These are phyloP conservation scores for Lasius platythorax DNA, from an alignment of 2,888 invertebrate species.

Conservation along the genomic window DNA sequence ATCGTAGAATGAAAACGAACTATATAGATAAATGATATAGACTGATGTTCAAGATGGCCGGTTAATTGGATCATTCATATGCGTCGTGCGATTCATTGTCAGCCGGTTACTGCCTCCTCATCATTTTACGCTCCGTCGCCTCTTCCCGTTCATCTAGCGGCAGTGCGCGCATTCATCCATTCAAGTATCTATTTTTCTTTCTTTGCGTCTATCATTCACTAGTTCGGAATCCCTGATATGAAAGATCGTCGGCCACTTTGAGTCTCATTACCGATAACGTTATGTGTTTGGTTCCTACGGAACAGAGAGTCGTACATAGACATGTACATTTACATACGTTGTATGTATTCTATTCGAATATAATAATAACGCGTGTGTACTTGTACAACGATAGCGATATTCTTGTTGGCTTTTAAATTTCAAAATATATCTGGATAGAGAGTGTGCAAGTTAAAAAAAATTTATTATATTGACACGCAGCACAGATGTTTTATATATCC, in stretches of 20 bases:
- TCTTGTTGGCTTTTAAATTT: neutral
- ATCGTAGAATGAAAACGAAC: neutral
- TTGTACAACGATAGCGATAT: constrained; percentile 11
- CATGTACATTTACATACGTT: neutral
- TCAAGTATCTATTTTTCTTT: constrained; percentile 13
- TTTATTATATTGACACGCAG: neutral
- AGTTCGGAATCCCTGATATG: neutral
- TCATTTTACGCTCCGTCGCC: constrained; percentile 48
- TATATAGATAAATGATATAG: constrained; percentile 16
- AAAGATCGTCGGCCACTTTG: constrained; percentile 40
- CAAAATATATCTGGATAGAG: neutral
- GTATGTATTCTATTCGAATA: neutral
- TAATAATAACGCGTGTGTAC: neutral
- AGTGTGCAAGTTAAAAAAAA: neutral
- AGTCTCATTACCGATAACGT: constrained; percentile 49
- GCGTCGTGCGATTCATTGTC: constrained; percentile 39
- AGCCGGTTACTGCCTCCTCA: constrained; percentile 38
- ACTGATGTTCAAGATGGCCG: neutral
- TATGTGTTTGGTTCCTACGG: neutral
- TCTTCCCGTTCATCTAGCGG: constrained; percentile 30
- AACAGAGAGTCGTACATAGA: neutral
- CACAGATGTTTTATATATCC: neutral
- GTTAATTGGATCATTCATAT: constrained; percentile 46
- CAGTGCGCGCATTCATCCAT: constrained; percentile 16
- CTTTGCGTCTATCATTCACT: constrained; percentile 27